Conservation (phyloP, 2,797 vertebrate species). For the Falco novaeseelandiae region DNA sequence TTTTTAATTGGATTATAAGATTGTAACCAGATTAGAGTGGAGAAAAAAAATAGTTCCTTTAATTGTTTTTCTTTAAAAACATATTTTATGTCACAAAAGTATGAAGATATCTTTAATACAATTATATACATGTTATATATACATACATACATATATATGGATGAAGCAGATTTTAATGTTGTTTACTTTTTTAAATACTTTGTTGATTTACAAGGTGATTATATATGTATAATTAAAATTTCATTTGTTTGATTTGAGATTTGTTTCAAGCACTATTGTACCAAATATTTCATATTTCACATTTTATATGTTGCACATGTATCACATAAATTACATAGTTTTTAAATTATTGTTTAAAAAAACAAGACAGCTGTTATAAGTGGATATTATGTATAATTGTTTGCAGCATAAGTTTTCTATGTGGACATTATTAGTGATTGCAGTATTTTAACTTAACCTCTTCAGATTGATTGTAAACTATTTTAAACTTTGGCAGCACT, state of each 20-base stretch:
- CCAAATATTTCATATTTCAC: conserved; percentile 88
- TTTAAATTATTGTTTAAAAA: conserved; percentile 85
- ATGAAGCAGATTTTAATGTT: conserved; percentile 87
- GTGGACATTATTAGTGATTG: conserved; percentile 84
- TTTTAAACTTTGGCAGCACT: conserved; percentile 78
- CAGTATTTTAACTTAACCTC: conserved; percentile 85
- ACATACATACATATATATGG: conserved; percentile 84
- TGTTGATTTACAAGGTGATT: conserved; percentile 84
- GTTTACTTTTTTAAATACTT: conserved; percentile 88
- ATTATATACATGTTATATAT: conserved; percentile 84
- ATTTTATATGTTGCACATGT: conserved; percentile 85
- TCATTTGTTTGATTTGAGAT: conserved; percentile 83
- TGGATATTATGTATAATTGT: conserved; percentile 84
- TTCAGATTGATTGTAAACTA: conserved; percentile 84
- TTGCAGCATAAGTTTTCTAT: conserved; percentile 84
- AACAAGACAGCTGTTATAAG: conserved; percentile 81
- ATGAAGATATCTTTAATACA: conserved; percentile 84
- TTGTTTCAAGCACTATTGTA: conserved; percentile 87
- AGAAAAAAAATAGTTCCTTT: conserved; percentile 79
- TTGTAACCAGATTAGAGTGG: conserved; percentile 85
- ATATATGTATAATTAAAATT: conserved; percentile 83
- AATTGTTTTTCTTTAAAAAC: conserved; percentile 82
- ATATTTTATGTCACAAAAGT: conserved; percentile 86
- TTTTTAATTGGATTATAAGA: conserved; percentile 80
- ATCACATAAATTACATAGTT: conserved; percentile 81